A percentile compares a stretch with the other conserved stretches of the same genome.
Evolutionary conservation across 2,113 vertebrate genomes (phyloP).

Genomic region (Hiodon tergisus): DNA sequence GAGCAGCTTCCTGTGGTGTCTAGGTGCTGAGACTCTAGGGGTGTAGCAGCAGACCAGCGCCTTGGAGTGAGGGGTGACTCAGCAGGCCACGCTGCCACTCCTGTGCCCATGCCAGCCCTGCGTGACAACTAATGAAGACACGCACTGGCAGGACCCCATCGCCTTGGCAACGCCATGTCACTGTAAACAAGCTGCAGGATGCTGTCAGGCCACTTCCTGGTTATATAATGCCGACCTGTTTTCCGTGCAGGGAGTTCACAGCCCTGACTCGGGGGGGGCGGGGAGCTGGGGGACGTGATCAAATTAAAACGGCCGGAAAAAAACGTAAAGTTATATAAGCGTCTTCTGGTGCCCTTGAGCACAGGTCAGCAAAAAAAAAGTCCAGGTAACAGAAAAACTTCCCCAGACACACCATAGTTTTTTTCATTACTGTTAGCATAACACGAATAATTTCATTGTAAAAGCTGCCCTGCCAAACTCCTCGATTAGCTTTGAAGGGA

Average conservation of each 20-base stretch:
- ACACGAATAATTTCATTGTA: neutral
- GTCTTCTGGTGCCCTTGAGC: conserved; percentile 23
- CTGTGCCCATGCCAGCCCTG: conserved; percentile 43
- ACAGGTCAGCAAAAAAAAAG: neutral
- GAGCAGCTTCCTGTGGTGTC: too few species aligned
- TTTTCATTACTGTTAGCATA: neutral
- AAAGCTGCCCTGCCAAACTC: neutral
- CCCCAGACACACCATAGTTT: neutral
- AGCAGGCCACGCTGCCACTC: conserved; percentile 40
- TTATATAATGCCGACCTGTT: conserved; percentile 56
- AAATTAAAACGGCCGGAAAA: conserved; percentile 29
- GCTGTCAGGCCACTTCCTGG: conserved; percentile 55
- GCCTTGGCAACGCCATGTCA: conserved; percentile 58
- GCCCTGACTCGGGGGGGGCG: conserved; percentile 24
- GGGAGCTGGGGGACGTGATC: conserved; percentile 12
- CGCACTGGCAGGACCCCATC: conserved; percentile 50
- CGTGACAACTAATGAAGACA: conserved; percentile 58
- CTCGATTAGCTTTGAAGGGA: neutral
- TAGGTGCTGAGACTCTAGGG: neutral
- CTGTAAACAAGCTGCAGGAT: conserved; percentile 63
- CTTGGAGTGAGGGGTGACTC: conserved; percentile 1
- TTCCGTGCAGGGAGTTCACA: conserved; percentile 45
- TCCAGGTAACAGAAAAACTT: conserved; percentile 11
- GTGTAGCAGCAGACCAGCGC: neutral
- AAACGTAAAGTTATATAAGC: conserved; percentile 34